Percentiles rank a stretch among this genome's conserved stretches.
Evolutionary conservation across 2,797 vertebrate genomes (phyloP).

Genomic region (Mus minutoides): DNA sequence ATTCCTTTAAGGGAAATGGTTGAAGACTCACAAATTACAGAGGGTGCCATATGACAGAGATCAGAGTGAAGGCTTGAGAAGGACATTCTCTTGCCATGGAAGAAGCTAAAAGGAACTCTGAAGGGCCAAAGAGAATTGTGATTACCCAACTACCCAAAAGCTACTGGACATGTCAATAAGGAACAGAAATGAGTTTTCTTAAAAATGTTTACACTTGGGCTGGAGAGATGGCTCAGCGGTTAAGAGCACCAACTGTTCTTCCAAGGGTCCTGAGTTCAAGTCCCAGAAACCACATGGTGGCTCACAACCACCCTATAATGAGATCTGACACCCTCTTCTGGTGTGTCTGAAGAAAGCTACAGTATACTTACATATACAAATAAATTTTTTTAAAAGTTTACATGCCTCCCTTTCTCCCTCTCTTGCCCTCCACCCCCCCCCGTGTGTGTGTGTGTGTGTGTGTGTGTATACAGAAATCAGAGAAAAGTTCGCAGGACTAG

Average conservation of each 20-base stretch:
- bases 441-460: neutral
- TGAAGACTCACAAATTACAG: neutral
- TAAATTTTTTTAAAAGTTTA: no score
- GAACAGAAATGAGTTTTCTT: neutral
- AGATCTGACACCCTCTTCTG: no score
- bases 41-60: neutral
- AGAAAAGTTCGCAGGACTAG: neutral
- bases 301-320: no score
- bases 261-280: no score
- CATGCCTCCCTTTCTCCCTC: no score
- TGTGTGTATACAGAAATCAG: no score
- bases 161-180: neutral
- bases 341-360: no score
- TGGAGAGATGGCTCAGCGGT: no score
- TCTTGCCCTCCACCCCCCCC: no score
- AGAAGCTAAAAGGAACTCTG: neutral
- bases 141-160: neutral
- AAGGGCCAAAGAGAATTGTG: neutral
- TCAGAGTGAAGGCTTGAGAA: neutral
- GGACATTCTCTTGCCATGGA: neutral
- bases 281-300: no score
- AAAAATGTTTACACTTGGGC: neutral
- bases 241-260: no score
- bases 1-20: conserved; percentile 15
- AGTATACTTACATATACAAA: no score